Evolutionary conservation across 2,888 invertebrate species (phyloP).

Genomic region (Mesopsocus fuscifrons): DNA sequence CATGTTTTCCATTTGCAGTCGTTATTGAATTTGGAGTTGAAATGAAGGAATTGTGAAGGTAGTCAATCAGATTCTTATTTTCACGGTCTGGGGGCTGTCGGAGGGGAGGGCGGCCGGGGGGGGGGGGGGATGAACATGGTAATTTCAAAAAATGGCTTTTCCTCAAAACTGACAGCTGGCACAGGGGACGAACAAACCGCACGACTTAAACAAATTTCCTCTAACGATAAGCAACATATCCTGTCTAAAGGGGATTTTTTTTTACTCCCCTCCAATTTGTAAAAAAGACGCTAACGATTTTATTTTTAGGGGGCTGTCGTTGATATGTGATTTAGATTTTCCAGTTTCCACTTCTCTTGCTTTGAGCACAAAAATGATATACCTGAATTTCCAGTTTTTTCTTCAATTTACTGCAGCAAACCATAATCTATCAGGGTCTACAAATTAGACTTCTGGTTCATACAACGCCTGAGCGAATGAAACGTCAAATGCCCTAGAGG

Average conservation of each 20-base stretch:
- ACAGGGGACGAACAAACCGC: conserved; percentile 8
- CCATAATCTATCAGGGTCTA: too few relatives aligned
- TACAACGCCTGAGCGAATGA: too few relatives aligned
- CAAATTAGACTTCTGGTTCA: too few relatives aligned
- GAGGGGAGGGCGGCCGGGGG: not conserved
- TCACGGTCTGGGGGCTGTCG: too few relatives aligned
- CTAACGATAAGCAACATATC: conserved; percentile 5
- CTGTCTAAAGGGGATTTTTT: not conserved
- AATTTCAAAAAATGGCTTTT: not conserved
- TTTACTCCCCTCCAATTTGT: not conserved
- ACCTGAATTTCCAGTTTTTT: too few relatives aligned
- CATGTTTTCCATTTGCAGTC: not conserved
- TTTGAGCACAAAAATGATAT: too few relatives aligned
- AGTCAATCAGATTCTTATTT: not conserved
- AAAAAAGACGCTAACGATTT: too few relatives aligned
- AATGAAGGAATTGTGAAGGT: not conserved
- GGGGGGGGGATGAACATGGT: not conserved
- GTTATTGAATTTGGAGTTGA: not conserved
- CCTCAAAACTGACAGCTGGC: conserved; percentile 1
- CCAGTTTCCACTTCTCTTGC: too few relatives aligned
- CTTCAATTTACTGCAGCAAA: too few relatives aligned
- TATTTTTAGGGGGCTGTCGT: too few relatives aligned
- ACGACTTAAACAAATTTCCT: conserved; percentile 9
- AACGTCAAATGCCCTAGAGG: too few relatives aligned
- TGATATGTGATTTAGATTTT: too few relatives aligned